These are phyloP conservation scores for Drosophila pruinosa DNA, from an alignment of 1,140 invertebrate genomes.

Conservation along the genomic window DNA sequence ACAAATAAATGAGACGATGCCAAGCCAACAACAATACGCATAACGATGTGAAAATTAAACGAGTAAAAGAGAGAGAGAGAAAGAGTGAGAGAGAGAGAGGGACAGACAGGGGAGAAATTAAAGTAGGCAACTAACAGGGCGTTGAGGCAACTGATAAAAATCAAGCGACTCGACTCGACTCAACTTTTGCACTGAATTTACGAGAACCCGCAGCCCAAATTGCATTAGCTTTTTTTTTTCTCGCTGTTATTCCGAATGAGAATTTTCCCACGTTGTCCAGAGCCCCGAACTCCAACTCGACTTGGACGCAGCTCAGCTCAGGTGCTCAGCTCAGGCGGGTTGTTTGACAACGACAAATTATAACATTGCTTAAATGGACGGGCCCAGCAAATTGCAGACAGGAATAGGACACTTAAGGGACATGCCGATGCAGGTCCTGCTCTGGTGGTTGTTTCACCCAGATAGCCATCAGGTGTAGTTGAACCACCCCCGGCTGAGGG, in stretches of 20 bases:
- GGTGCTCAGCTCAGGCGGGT: conserved; percentile 23
- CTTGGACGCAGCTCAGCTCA: conserved; percentile 7
- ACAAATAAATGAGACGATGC: conserved; percentile 73
- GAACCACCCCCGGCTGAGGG: conserved; percentile 13
- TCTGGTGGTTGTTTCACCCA: conserved; percentile 59
- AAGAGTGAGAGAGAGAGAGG: background rate
- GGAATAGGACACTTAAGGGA: conserved; percentile 40
- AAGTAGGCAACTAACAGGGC: conserved; percentile 59
- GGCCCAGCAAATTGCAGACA: conserved; percentile 23
- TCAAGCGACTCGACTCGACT: too few species aligned
- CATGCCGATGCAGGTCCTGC: conserved; percentile 57
- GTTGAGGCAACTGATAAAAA: conserved; percentile 65
- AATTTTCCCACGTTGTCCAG: conserved; percentile 71
- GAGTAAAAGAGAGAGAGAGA: conserved; percentile 53
- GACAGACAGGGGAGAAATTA: conserved; percentile 19
- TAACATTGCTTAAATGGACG: conserved; percentile 19
- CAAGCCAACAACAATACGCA: conserved; percentile 55
- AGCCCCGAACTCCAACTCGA: background rate
- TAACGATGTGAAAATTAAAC: conserved; percentile 80
- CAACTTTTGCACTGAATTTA: conserved; percentile 79
- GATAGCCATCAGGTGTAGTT: conserved; percentile 58
- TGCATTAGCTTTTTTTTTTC: conserved; percentile 51
- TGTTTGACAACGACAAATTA: conserved; percentile 36
- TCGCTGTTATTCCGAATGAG: conserved; percentile 44
- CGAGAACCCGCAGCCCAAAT: conserved; percentile 64